Evolutionary conservation across 1,140 invertebrate species (phyloP), one percentile per base, ranked within the genome.

Genomic region (Drosophila virilis): DNA sequence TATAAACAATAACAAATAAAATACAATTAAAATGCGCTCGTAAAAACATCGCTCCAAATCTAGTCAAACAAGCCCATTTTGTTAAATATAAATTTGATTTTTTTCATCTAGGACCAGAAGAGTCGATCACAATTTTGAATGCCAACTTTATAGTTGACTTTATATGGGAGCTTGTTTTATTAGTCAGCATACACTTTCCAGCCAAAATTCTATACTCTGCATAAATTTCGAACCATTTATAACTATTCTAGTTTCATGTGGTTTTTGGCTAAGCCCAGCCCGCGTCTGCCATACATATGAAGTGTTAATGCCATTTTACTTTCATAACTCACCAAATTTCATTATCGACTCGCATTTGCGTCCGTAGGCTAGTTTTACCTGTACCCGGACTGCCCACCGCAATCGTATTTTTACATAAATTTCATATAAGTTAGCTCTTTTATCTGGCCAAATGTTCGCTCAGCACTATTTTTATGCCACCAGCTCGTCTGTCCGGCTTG

Each of bases 261-360:
- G 22, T 28, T 28, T 59, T 35, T 43, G 54, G 15, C 28, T 45
- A 50, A 32, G 43, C 13, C 6, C 48, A 66, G 37, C 51, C 35
- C 15, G 33, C 45, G 4, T 28, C 22, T 28, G 22, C 4, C 5
- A 28, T 28, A 5, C 22, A 32, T 68, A 84, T 84, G 43, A 72
- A 77, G 80, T 84, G 81, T 74, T 84, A 78, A 84, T 74, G 65
- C 46, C 54, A 58, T 50, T 79, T 88, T 79, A 79, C 83, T 77
- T 81, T 74, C 46, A 78, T 70, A 88, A 69, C 48, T 62, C 40
- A 46, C 15, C 58, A 32, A 33, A 70, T 62, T 59, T 68, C 55
- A 48, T 58, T 45, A 38, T 59, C 37, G 28, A n/a, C 33, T 54
- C 9, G 33, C 10, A 38, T 38, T 40, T 28, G 46, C n/a, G 42